Evolutionary conservation across 2,113 vertebrate genomes (phyloP).

Genomic region (Calypte anna): DNA sequence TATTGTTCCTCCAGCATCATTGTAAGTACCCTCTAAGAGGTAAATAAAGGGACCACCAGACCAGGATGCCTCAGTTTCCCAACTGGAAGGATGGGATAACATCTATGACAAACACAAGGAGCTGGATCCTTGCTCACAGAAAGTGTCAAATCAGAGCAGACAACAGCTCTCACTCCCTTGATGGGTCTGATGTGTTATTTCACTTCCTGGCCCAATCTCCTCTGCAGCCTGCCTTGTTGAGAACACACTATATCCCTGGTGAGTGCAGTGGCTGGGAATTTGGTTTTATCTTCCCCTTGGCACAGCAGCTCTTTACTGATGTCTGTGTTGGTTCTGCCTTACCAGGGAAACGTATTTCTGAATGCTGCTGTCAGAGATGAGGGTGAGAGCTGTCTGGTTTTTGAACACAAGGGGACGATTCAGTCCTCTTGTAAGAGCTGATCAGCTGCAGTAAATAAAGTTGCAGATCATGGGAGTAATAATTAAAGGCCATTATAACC

Average conservation of each 20-base stretch:
- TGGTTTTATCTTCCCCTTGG: background rate
- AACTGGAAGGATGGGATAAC: background rate
- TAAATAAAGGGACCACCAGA: background rate
- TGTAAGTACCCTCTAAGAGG: background rate
- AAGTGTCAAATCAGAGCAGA: background rate
- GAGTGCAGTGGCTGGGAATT: background rate
- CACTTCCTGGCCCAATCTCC: background rate
- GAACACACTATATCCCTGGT: background rate
- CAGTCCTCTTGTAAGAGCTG: slow-evolving; percentile 8
- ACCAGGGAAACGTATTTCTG: background rate
- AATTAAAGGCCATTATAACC: slow-evolving; percentile 57
- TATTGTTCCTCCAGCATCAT: background rate
- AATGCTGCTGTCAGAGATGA: background rate
- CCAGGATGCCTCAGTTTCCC: background rate
- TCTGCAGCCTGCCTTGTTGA: background rate
- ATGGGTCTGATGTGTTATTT: background rate
- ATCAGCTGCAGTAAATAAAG: slow-evolving; percentile 41
- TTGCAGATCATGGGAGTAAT: slow-evolving; percentile 36
- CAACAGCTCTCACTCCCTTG: background rate
- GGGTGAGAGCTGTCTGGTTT: slow-evolving; percentile 7
- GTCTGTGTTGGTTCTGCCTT: background rate
- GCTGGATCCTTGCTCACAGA: background rate
- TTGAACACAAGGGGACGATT: slow-evolving; percentile 13
- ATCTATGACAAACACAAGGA: background rate
- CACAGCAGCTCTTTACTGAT: background rate